A percentile compares a stretch with the other conserved stretches of the same genome.
phyloP scores from a whole-genome alignment of 2,113 vertebrate species.

The Pterocles gutturalis region DNA sequence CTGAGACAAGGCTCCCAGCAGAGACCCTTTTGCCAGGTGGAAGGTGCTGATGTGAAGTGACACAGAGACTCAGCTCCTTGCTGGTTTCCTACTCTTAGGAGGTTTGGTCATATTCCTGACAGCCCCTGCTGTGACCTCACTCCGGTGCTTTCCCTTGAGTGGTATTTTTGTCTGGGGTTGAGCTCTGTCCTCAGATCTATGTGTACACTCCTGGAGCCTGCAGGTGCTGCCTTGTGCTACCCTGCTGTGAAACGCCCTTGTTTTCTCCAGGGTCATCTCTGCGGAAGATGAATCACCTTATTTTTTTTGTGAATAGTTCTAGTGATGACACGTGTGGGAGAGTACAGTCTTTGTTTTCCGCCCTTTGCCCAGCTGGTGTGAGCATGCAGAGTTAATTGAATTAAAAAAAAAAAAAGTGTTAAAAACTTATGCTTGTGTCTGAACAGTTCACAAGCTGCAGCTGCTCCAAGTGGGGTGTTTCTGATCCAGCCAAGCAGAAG shows the following conservation, averaged over 20 bases:
- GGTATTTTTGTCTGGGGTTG: not conserved
- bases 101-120: not conserved
- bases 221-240: not conserved
- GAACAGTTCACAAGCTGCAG: not conserved
- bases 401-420: not conserved
- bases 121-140: rapidly evolving
- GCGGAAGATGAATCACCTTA: not conserved
- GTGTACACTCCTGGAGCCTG: rapidly evolving
- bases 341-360: not conserved
- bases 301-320: not conserved
- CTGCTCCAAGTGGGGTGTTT: not conserved
- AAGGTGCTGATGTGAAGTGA: not conserved
- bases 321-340: not conserved
- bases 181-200: not conserved
- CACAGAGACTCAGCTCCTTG: rapidly evolving
- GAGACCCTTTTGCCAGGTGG: not conserved
- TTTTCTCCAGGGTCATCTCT: not conserved
- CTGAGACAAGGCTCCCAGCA: not conserved
- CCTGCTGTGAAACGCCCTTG: not conserved
- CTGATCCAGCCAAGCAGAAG: not conserved
- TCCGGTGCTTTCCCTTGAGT: rapidly evolving
- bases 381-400: not conserved
- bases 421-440: not conserved
- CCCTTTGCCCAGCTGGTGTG: not conserved
- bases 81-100: not conserved